phyloP scores from a whole-genome alignment of 2,113 vertebrate species.

The Furnarius figulus region DNA sequence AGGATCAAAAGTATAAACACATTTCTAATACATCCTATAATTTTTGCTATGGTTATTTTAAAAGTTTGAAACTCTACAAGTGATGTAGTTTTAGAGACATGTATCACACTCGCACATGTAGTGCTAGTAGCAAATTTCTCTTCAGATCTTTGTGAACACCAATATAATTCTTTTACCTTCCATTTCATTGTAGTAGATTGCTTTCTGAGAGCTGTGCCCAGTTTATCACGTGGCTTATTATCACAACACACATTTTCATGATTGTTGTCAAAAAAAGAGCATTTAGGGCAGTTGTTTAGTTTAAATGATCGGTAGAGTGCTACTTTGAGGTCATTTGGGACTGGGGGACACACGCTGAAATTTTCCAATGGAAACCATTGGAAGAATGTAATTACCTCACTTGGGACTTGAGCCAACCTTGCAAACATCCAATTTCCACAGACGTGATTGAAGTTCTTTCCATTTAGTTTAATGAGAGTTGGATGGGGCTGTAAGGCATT shows the following conservation, averaged over 20 bases:
- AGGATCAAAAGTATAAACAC: not conserved
- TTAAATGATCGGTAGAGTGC: constrained; percentile 36
- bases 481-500: constrained; percentile 34
- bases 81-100: not conserved
- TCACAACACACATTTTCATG: not conserved
- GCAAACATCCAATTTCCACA: constrained; percentile 54
- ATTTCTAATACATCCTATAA: not conserved
- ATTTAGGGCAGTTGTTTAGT: constrained; percentile 32
- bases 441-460: constrained; percentile 57
- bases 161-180: not conserved
- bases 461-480: constrained; percentile 66
- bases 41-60: not conserved
- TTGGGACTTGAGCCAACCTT: constrained; percentile 55
- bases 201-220: not conserved
- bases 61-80: not conserved
- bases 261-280: not conserved
- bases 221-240: not conserved
- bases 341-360: not conserved
- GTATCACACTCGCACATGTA: rapidly evolving
- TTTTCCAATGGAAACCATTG: constrained; percentile 7
- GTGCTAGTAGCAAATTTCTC: not conserved
- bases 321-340: constrained; percentile 30
- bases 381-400: constrained; percentile 56
- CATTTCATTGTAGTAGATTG: not conserved
- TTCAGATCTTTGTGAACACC: not conserved